Percentiles rank a stretch among this genome's conserved stretches.
These are phyloP conservation scores for Tragopan temminckii DNA, from an alignment of 2,797 vertebrate species.

Conservation along the genomic window DNA sequence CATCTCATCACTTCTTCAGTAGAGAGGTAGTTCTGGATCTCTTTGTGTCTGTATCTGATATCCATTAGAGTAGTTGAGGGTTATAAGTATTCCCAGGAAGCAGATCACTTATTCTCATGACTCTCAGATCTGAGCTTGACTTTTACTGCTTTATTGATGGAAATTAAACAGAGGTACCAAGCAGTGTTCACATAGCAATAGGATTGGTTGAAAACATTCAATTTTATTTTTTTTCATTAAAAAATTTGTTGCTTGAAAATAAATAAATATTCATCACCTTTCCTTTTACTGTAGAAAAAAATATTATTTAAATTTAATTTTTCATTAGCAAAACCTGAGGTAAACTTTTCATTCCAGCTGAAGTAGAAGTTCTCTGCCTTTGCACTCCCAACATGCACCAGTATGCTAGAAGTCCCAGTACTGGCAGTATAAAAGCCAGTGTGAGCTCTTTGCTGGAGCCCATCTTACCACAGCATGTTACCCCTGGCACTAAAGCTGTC, in stretches of 20 bases:
- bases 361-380: background rate
- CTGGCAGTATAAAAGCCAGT: background rate
- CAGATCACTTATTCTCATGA: background rate
- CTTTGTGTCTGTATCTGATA: background rate
- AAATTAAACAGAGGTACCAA: background rate
- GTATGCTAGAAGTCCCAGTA: background rate
- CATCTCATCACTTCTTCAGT: background rate
- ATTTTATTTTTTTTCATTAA: background rate
- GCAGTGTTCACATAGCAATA: background rate
- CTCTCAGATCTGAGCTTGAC: background rate
- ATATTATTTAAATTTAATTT: background rate
- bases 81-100: background rate
- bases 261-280: background rate
- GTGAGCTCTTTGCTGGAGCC: background rate
- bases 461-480: rapidly evolving
- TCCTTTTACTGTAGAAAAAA: background rate
- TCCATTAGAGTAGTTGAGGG: background rate
- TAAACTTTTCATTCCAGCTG: background rate
- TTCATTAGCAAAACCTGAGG: background rate
- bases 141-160: background rate
- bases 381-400: background rate
- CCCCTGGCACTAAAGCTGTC: background rate
- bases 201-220: background rate
- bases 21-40: background rate
- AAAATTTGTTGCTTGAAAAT: background rate